phyloP scores from a whole-genome alignment of 1,140 invertebrate genomes.

The Hermetia illucens region DNA sequence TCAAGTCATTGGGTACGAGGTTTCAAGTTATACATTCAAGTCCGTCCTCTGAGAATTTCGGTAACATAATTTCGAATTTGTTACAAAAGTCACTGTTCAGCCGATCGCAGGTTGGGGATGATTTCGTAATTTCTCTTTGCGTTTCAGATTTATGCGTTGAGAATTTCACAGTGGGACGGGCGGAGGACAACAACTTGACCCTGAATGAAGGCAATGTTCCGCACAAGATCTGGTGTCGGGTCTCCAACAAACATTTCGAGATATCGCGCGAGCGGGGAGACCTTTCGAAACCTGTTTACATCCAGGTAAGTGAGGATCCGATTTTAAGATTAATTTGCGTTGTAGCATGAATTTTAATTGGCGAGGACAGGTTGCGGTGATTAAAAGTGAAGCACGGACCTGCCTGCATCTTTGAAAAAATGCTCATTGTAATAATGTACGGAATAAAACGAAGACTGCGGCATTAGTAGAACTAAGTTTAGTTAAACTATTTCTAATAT shows the following conservation, averaged over 20 bases:
- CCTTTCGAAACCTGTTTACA: slow-evolving; percentile 25
- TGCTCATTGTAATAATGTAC: too few relatives aligned
- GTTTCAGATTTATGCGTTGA: slow-evolving; percentile 21
- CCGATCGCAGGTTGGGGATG: not conserved
- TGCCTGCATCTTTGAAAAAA: too few relatives aligned
- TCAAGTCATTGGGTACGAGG: slow-evolving; percentile 27
- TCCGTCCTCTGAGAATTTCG: not conserved
- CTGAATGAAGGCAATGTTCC: slow-evolving; percentile 22
- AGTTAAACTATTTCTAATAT: too few relatives aligned
- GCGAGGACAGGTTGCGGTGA: too few relatives aligned
- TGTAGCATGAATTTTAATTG: too few relatives aligned
- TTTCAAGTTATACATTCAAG: not conserved
- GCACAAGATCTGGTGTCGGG: slow-evolving; percentile 25
- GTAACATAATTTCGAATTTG: not conserved
- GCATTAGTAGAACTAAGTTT: too few relatives aligned
- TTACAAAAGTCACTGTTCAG: not conserved
- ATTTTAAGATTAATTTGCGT: slow-evolving; percentile 2
- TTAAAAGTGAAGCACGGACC: too few relatives aligned
- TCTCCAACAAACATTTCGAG: slow-evolving; percentile 26
- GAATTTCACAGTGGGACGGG: slow-evolving; percentile 22
- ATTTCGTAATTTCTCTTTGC: not conserved
- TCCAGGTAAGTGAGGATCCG: slow-evolving; percentile 16
- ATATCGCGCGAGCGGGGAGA: slow-evolving; percentile 22
- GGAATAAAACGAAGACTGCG: too few relatives aligned
- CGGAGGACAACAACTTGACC: slow-evolving; percentile 21